These are phyloP conservation scores for Villa cingulata DNA, from an alignment of 2,888 invertebrate species.

Conservation along the genomic window DNA sequence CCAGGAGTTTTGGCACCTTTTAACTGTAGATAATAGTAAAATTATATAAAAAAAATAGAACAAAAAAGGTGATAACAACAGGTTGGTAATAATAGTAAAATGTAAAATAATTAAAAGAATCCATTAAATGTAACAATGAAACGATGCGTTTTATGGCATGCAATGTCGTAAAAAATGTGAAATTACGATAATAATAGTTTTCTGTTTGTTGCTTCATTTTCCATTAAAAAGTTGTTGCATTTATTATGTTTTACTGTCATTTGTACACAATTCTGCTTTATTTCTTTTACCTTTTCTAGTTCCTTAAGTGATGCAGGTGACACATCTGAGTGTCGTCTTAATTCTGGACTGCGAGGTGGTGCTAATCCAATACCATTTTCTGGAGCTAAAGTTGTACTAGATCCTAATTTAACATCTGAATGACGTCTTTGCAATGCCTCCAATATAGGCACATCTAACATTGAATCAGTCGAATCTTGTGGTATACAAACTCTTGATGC, in stretches of 20 bases:
- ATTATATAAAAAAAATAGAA: background rate
- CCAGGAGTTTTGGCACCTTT: conserved; percentile 48
- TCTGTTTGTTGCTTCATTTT: background rate
- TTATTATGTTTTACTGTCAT: background rate
- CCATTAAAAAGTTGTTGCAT: background rate
- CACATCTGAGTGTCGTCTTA: conserved; percentile 72
- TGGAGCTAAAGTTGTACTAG: conserved; percentile 38
- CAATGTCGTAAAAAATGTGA: conserved; percentile 10
- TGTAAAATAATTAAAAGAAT: conserved; percentile 2
- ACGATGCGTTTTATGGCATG: conserved; percentile 12
- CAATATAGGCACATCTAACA: conserved; percentile 64
- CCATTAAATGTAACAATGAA: conserved; percentile 17
- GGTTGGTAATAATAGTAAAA: background rate
- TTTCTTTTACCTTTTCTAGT: conserved; percentile 60
- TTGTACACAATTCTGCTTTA: background rate
- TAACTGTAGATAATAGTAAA: conserved; percentile 37
- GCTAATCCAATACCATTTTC: conserved; percentile 50
- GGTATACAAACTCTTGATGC: conserved; percentile 61
- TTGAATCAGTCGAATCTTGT: conserved; percentile 74
- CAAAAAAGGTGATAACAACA: background rate
- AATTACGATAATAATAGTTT: conserved; percentile 1
- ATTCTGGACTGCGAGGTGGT: conserved; percentile 72
- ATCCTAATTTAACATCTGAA: conserved; percentile 58
- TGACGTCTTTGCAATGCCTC: conserved; percentile 69
- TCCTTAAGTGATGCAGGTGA: conserved; percentile 78